Evolutionary conservation across 2,797 vertebrate species (phyloP), one percentile per base, ranked within the genome.

Genomic region (Percopsis omiscomaycus): DNA sequence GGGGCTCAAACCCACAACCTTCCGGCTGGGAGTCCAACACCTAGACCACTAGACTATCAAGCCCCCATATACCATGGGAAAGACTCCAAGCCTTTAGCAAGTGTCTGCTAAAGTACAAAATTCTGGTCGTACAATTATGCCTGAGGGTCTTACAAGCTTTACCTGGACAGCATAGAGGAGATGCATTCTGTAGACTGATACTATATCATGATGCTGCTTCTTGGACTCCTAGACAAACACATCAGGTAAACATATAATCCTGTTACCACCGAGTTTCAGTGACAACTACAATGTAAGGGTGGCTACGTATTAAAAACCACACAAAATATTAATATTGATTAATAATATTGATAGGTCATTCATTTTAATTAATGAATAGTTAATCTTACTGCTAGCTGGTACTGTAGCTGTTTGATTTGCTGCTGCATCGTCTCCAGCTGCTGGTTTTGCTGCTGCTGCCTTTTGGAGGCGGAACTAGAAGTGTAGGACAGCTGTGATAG

Each of bases 101-200:
- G 11, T 5, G 27, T 11, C 15, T 53, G 27, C 22, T 10, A 15
- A 4, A 3, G 10, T 51, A 13, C 14, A 1, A 15, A 16, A 1
- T 8, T 51, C 12, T 15, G 49, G 6, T n/a, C 8, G 22, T 27
- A 52, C 22, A 28, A 2, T 12, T 30, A 14, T 29, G 11, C 27
- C 22, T 29, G 51, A 27, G 51, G 27, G 22, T 54, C 14, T 55
- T 44, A 10, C 22, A 37, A 42, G 6, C 6, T 22, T 28, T 93
- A 99, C 97, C 96, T 99, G 97, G 62, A 98, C 98, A 58, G 98
- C 98, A 15, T 98, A 98, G 27, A 99, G 96, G 77, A 99, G 95
- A 59, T 99, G 98, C 95, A 97, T 99, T 85, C 98, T 94, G 89
- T 99, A 99, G 77, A 99, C 97, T 0, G 98, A 98, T 61, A 99